Base-by-base conservation (phyloP, 2,113 vertebrate species). In the Anas platyrhynchos region DNA sequence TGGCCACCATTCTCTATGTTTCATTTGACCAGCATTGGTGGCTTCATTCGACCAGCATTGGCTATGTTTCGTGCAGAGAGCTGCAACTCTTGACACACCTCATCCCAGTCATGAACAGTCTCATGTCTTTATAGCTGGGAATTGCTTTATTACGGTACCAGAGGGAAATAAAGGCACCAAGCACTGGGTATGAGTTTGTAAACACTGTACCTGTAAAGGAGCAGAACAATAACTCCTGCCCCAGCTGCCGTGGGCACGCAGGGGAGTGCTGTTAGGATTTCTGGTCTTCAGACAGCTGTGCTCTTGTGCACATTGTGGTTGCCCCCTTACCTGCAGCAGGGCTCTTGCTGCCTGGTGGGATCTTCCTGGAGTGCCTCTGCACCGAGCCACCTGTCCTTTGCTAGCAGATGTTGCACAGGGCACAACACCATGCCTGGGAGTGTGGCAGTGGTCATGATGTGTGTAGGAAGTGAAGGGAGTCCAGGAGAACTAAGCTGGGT, bases 221-320 rank as follows among this genome's bases (percentile, higher is more conserved):
- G 34, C 52, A 34, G 63, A 74, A 34, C 54, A 59, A 0, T 41
- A 29, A 34, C 44, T 91, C 61, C 52, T 56, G 67, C 59, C 7
- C 32, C 62, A 68, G 62, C 32, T 75, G 32, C 25, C 5, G 6
- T 32, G 34, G 48, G 34, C 21, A 16, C 9, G 26, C 22, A 65
- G 29, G 34, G 61, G 32, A 36, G 26, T 11, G 34, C 20, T 20
- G 13, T 69, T 32, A 32, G 44, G 41, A 31, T 58, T 86, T 59
- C 29, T 71, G 25, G 86, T 80, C 9, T 56, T 83, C 18, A 16
- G 68, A 4, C 61, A 72, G 38, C 31, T 59, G n/a, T 43, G 22
- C 44, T 54, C 50, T 46, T 4, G 22, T 3, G 2, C 44, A 52
- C 0, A 0, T 7, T 54, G 43, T 27, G 5, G 14, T 21, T 52